A percentile compares a stretch with the other conserved stretches of the same genome.
These are phyloP conservation scores for Epinotia brunnichana DNA, from an alignment of 2,888 invertebrate genomes.

Conservation along the genomic window DNA sequence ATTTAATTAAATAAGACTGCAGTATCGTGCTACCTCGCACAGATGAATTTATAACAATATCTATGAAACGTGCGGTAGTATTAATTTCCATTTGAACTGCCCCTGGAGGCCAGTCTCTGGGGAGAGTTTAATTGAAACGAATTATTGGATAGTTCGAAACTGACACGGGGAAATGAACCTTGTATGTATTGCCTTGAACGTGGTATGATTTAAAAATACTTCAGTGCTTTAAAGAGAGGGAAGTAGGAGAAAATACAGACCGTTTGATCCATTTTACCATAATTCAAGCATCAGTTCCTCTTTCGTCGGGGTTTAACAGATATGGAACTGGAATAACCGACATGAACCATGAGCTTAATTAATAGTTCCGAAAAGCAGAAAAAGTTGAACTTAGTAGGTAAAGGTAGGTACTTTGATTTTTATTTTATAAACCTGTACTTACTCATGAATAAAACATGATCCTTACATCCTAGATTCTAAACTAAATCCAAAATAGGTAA, in stretches of 20 bases:
- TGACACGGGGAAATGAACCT: slow-evolving; percentile 17
- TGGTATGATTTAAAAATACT: neutral
- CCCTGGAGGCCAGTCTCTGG: slow-evolving; percentile 19
- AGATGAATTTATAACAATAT: slow-evolving; percentile 39
- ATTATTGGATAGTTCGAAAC: slow-evolving; percentile 37
- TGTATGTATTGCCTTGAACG: no score
- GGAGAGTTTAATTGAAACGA: slow-evolving; percentile 42
- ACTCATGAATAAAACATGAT: neutral
- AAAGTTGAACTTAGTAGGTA: no score
- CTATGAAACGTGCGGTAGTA: slow-evolving; percentile 32
- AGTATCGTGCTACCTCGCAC: neutral
- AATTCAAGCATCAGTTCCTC: neutral
- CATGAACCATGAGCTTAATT: neutral
- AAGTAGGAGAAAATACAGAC: neutral
- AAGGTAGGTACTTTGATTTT: no score
- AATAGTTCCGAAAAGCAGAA: no score
- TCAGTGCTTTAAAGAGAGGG: neutral
- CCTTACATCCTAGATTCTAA: neutral
- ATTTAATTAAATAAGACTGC: slow-evolving; percentile 30
- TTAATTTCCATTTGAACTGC: slow-evolving; percentile 40
- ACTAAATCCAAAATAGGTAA: no score
- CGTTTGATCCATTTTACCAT: neutral
- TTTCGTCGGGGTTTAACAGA: neutral
- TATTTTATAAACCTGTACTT: no score
- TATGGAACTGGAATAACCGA: neutral